Percentiles rank a stretch among this genome's conserved stretches.
Conservation (phyloP, 2,888 invertebrate genomes). For the Morpho deidamia region DNA sequence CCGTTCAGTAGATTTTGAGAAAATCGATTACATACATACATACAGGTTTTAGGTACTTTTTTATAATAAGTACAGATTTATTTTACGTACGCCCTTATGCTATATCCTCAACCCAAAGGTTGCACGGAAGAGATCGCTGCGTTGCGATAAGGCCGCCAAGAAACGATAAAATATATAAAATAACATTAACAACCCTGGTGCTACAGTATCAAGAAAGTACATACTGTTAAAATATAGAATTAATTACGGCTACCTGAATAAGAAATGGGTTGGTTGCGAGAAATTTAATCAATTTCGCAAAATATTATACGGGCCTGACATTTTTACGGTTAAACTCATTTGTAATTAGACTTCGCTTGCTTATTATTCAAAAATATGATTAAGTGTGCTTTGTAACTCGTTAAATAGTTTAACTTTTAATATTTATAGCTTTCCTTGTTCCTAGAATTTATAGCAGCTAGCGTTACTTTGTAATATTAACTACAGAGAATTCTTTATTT, state of each 20-base stretch:
- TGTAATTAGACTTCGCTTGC: not conserved
- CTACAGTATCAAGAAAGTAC: constrained; percentile 8
- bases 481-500: no score
- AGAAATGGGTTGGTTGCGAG: constrained; percentile 9
- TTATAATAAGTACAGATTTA: no score
- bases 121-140: no score
- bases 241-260: constrained; percentile 15
- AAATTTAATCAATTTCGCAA: constrained; percentile 13
- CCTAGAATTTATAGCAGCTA: no score
- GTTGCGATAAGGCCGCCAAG: no score
- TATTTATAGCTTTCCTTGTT: not conserved
- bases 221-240: constrained; percentile 14
- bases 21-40: no score
- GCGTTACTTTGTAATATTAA: no score
- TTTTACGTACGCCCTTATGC: no score
- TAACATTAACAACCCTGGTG: constrained; percentile 7
- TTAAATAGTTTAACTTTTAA: not conserved
- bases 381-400: not conserved
- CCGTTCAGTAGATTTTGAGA: no score
- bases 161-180: not conserved
- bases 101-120: no score
- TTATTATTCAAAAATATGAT: constrained; percentile 1
- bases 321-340: constrained; percentile 8
- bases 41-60: no score
- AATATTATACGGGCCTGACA: not conserved